These are phyloP conservation scores for Exephanes ischioxanthus DNA, from an alignment of 2,888 invertebrate species.

Conservation along the genomic window DNA sequence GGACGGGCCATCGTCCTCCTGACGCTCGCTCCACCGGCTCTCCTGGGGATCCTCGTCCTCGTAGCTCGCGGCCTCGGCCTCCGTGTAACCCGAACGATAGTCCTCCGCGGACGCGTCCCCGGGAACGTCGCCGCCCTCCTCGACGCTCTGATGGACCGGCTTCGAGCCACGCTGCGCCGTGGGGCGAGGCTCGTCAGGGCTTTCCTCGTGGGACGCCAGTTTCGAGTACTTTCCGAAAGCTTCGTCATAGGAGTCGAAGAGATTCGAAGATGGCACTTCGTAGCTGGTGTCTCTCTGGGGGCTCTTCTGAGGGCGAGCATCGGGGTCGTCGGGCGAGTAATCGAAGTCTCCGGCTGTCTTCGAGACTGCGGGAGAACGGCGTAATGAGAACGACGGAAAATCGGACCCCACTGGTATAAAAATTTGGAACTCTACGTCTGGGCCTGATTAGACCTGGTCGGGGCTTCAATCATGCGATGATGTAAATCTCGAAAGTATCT, in stretches of 20 bases:
- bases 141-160: slow-evolving; percentile 56
- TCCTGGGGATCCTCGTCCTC: slow-evolving; percentile 75
- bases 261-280: slow-evolving; percentile 65
- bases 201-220: slow-evolving; percentile 43
- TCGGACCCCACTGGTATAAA: no score
- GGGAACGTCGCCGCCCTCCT: slow-evolving; percentile 69
- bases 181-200: not conserved
- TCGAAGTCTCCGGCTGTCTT: slow-evolving; percentile 21
- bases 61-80: slow-evolving; percentile 46
- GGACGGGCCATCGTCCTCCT: slow-evolving; percentile 59
- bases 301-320: slow-evolving; percentile 68
- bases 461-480: no score
- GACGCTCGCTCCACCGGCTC: slow-evolving; percentile 70
- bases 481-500: no score
- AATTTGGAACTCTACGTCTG: no score
- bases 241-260: slow-evolving; percentile 74
- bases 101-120: slow-evolving; percentile 55
- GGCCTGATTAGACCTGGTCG: no score
- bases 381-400: not conserved
- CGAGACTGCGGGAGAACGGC: slow-evolving; percentile 36
- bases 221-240: slow-evolving; percentile 77
- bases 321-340: slow-evolving; percentile 64
- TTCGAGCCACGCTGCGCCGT: slow-evolving; percentile 19
- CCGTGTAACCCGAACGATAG: slow-evolving; percentile 48
- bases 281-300: slow-evolving; percentile 32